Conservation (phyloP, 2,113 vertebrate species). For the Chloroceryle aenea region DNA sequence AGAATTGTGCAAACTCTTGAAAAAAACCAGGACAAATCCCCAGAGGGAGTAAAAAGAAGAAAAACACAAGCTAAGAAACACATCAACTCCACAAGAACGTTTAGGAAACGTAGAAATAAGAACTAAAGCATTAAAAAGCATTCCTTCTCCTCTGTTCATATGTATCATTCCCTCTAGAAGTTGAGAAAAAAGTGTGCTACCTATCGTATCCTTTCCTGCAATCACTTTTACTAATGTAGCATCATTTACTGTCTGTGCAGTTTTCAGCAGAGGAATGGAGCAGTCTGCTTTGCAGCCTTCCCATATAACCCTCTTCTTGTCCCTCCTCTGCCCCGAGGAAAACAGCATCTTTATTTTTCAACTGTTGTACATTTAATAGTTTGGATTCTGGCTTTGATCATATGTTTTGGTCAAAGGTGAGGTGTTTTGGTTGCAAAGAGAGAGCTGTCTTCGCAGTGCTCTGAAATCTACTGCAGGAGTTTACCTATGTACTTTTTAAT, state of each 20-base stretch:
- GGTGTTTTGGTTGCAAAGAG: not conserved
- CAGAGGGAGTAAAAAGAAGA: not conserved
- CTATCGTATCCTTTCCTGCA: not conserved
- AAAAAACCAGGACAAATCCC: not conserved
- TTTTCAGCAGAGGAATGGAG: not conserved
- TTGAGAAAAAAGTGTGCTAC: not conserved
- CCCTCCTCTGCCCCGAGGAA: not conserved
- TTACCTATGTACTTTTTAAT: not conserved
- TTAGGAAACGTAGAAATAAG: not conserved
- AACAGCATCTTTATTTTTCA: not conserved
- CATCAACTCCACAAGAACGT: not conserved
- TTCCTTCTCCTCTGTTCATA: not conserved
- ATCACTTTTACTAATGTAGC: not conserved
- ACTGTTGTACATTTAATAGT: not conserved
- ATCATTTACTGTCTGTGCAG: not conserved
- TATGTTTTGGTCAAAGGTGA: not conserved
- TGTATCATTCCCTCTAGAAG: not conserved
- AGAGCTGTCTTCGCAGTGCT: not conserved
- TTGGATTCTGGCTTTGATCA: not conserved
- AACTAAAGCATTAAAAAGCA: not conserved
- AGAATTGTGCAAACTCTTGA: not conserved
- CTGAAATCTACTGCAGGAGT: not conserved
- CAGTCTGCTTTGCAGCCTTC: not conserved
- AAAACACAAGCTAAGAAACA: not conserved
- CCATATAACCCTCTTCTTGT: not conserved